A percentile compares a stretch with the other conserved stretches of the same genome.
phyloP scores from a whole-genome alignment of 1,140 invertebrate genomes.

The Microplitis mediator region DNA sequence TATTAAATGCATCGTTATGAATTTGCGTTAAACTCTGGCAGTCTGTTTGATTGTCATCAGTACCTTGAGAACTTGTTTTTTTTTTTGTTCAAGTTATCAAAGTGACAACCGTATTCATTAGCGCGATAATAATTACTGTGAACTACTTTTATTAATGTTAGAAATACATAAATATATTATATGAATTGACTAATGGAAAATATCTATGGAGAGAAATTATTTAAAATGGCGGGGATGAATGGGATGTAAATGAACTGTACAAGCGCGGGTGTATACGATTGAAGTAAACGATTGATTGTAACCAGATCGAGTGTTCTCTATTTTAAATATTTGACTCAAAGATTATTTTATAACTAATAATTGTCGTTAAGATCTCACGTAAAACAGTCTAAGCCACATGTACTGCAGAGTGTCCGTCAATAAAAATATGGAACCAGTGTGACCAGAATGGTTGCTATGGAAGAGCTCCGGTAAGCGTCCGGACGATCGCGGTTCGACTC shows the following conservation, averaged over 20 bases:
- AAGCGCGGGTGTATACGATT: too few relatives aligned
- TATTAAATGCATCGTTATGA: conserved; percentile 54
- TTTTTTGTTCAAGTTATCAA: not conserved
- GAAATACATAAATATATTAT: too few relatives aligned
- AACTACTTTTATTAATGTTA: too few relatives aligned
- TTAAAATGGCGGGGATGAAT: too few relatives aligned
- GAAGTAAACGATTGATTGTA: too few relatives aligned
- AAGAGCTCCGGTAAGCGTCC: conserved; percentile 50
- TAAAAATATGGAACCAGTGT: conserved; percentile 64
- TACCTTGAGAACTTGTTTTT: not conserved
- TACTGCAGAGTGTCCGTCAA: conserved; percentile 48
- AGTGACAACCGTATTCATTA: too few relatives aligned
- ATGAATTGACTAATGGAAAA: too few relatives aligned
- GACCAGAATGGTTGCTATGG: conserved; percentile 64
- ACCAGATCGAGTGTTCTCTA: not conserved
- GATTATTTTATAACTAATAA: not conserved
- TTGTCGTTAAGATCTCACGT: not conserved
- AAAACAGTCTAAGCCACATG: conserved; percentile 51
- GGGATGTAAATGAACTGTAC: too few relatives aligned
- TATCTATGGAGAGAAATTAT: too few relatives aligned
- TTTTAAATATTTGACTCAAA: not conserved
- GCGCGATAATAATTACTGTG: not conserved
- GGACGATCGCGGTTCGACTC: conserved; percentile 53
- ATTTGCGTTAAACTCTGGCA: conserved; percentile 50
- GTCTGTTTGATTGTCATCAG: conserved; percentile 38